phyloP scores from a whole-genome alignment of 2,888 invertebrate genomes.

The Xestia c-nigrum region DNA sequence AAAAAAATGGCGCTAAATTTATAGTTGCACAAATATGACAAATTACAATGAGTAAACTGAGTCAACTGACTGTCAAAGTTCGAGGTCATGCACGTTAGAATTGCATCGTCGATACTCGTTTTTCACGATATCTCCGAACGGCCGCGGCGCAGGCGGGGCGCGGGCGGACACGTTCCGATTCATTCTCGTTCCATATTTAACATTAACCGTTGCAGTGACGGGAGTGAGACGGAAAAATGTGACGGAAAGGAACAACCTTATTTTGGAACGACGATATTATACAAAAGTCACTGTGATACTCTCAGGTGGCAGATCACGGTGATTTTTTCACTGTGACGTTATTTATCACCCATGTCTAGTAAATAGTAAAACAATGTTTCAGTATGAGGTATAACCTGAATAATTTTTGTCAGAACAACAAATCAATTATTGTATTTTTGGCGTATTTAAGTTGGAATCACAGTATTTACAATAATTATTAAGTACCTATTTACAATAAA shows the following conservation, averaged over 20 bases:
- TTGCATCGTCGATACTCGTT: neutral
- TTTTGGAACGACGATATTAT: slow-evolving; percentile 29
- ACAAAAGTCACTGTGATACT: slow-evolving; percentile 28
- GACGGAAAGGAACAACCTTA: slow-evolving; percentile 38
- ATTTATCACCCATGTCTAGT: slow-evolving; percentile 34
- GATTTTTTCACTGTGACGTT: slow-evolving; percentile 39
- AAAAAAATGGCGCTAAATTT: slow-evolving; percentile 16
- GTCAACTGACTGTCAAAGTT: slow-evolving; percentile 9
- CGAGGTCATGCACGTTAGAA: slow-evolving; percentile 5
- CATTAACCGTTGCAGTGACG: slow-evolving; percentile 31
- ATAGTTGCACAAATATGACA: slow-evolving; percentile 3
- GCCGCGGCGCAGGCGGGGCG: neutral
- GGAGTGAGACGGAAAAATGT: slow-evolving; percentile 35
- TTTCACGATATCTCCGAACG: slow-evolving; percentile 6
- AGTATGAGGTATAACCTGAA: too few species aligned
- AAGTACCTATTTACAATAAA: too few species aligned
- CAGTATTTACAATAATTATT: too few species aligned
- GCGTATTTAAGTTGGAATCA: too few species aligned
- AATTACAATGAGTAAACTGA: slow-evolving; percentile 14
- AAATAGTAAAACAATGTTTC: too few species aligned
- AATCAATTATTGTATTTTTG: too few species aligned
- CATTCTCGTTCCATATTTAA: slow-evolving; percentile 17
- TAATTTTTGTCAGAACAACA: too few species aligned
- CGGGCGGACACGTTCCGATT: slow-evolving; percentile 33
- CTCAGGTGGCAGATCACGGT: slow-evolving; percentile 33